Conservation (phyloP, 2,888 invertebrate genomes). For the Tiliacea aurago region DNA sequence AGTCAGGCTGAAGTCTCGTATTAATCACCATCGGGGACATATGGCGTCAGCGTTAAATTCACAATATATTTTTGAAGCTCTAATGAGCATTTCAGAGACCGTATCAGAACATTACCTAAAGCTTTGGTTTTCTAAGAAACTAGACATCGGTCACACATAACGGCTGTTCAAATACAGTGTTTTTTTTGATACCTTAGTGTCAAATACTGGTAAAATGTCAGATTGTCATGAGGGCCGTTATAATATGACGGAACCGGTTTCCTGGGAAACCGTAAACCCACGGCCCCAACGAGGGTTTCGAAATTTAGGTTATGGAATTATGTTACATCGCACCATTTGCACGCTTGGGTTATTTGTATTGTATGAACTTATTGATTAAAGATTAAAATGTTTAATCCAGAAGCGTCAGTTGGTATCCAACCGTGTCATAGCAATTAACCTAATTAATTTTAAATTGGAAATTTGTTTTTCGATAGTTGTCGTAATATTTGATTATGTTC, state of each 20-base stretch:
- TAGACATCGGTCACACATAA: too few relatives aligned
- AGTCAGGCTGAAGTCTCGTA: background rate
- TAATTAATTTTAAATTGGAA: slow-evolving; percentile 49
- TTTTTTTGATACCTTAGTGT: background rate
- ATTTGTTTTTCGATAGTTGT: slow-evolving; percentile 46
- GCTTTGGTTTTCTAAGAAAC: too few relatives aligned
- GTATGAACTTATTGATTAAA: slow-evolving; percentile 36
- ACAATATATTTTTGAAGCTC: background rate
- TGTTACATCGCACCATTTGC: slow-evolving; percentile 6
- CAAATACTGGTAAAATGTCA: background rate
- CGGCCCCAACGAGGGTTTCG: background rate
- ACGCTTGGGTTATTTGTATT: slow-evolving; percentile 27
- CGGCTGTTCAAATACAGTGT: too few relatives aligned
- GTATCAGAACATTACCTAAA: too few relatives aligned
- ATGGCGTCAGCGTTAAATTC: background rate
- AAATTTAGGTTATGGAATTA: background rate
- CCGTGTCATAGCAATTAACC: slow-evolving; percentile 40
- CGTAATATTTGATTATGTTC: slow-evolving; percentile 41
- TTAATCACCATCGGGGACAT: background rate
- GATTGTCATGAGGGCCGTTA: background rate
- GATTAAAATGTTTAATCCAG: slow-evolving; percentile 46
- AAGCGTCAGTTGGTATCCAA: slow-evolving; percentile 34
- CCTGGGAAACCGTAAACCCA: background rate
- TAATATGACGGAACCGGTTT: background rate
- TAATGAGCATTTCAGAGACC: background rate